These are phyloP conservation scores for Albula goreensis DNA, from an alignment of 2,113 vertebrate genomes.

Conservation along the genomic window DNA sequence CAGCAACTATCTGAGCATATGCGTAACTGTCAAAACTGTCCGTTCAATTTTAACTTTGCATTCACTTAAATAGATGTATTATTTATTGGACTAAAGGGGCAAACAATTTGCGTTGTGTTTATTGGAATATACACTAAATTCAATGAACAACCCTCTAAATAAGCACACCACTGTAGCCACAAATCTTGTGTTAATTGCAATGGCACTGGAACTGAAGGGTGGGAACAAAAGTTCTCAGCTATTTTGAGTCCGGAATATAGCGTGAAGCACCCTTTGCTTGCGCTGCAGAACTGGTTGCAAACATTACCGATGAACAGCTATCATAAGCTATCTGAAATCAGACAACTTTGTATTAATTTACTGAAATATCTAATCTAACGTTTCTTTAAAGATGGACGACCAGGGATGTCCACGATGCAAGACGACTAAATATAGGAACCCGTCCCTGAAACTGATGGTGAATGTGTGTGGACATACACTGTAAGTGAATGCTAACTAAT, in stretches of 20 bases:
- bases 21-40: neutral
- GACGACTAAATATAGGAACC: constrained; percentile 96
- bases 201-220: constrained; percentile 13
- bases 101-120: neutral
- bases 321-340: neutral
- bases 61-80: neutral
- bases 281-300: constrained; percentile 7
- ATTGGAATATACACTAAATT: neutral
- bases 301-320: neutral
- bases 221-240: constrained; percentile 15
- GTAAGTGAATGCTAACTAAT: constrained; percentile 73
- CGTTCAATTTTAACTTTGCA: neutral
- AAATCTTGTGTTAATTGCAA: neutral
- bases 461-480: constrained; percentile 97
- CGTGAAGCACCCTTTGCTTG: neutral
- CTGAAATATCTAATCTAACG: constrained; percentile 14
- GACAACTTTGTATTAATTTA: constrained; percentile 32
- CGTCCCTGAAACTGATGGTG: constrained; percentile 94
- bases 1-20: neutral
- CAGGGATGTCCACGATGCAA: constrained; percentile 93
- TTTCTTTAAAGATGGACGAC: constrained; percentile 79
- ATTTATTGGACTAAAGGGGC: neutral
- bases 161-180: neutral
- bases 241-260: constrained; percentile 41
- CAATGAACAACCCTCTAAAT: neutral